Evolutionary conservation across 2,113 vertebrate genomes (phyloP).

Genomic region (Macaca nemestrina): DNA sequence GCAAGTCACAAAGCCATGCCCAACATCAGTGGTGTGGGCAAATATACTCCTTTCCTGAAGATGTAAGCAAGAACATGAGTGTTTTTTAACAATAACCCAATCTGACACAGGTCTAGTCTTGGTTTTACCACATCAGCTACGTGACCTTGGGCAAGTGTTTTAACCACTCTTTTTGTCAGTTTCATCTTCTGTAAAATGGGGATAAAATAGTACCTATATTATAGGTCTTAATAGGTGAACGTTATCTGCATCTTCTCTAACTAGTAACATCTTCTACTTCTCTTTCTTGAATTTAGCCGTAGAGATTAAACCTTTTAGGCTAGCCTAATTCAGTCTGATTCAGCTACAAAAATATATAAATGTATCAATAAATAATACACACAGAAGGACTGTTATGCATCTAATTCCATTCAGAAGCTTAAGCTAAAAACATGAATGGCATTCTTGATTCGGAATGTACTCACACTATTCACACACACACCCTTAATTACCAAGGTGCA

Average conservation of each 20-base stretch:
- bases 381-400: slow-evolving; percentile 33
- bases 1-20: slow-evolving; percentile 1
- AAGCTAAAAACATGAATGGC: slow-evolving; percentile 30
- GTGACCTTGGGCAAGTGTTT: neutral
- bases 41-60: neutral
- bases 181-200: neutral
- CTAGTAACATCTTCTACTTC: neutral
- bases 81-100: neutral
- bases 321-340: neutral
- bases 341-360: slow-evolving; percentile 26
- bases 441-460: neutral
- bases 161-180: slow-evolving; percentile 44
- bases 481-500: neutral
- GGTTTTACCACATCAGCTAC: slow-evolving; percentile 18
- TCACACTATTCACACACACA: neutral
- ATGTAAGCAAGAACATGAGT: neutral
- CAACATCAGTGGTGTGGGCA: neutral
- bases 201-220: neutral
- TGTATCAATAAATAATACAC: slow-evolving; percentile 34
- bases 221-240: slow-evolving; percentile 26
- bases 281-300: neutral
- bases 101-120: neutral
- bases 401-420: slow-evolving; percentile 37
- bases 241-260: neutral
- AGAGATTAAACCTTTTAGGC: slow-evolving; percentile 27